Evolutionary conservation across 2,113 vertebrate genomes (phyloP).

Genomic region (Apodemus sylvaticus): DNA sequence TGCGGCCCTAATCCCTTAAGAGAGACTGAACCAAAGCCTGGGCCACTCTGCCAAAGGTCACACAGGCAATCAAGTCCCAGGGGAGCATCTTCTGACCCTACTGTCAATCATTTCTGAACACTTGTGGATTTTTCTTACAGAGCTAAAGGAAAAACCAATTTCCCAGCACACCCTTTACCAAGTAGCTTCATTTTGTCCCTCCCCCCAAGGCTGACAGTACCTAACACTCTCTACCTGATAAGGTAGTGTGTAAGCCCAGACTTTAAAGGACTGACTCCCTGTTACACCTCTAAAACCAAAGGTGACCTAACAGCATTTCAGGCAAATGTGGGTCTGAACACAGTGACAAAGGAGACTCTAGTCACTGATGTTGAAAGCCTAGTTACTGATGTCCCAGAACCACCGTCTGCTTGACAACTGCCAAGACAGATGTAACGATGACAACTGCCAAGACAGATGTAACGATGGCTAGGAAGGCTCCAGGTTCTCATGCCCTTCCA

Average conservation of each 20-base stretch:
- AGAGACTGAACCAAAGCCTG: not conserved
- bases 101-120: not conserved
- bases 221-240: not conserved
- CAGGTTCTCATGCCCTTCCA: not conserved
- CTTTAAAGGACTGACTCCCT: not conserved
- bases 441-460: not conserved
- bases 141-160: not conserved
- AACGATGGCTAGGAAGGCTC: not conserved
- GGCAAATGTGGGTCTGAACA: not conserved
- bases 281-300: slow-evolving; percentile 2
- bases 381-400: not conserved
- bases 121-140: not conserved
- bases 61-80: not conserved
- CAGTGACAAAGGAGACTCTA: not conserved
- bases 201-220: not conserved
- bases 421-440: not conserved
- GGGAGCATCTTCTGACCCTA: not conserved
- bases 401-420: not conserved
- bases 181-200: not conserved
- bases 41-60: not conserved
- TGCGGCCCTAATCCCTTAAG: not conserved
- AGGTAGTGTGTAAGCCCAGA: not conserved
- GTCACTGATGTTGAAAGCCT: not conserved
- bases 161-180: not conserved
- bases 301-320: not conserved